Evolutionary conservation across 1,140 invertebrate species (phyloP), one percentile per base, ranked within the genome.

Genomic region (Pseudobourletiella spinata): DNA sequence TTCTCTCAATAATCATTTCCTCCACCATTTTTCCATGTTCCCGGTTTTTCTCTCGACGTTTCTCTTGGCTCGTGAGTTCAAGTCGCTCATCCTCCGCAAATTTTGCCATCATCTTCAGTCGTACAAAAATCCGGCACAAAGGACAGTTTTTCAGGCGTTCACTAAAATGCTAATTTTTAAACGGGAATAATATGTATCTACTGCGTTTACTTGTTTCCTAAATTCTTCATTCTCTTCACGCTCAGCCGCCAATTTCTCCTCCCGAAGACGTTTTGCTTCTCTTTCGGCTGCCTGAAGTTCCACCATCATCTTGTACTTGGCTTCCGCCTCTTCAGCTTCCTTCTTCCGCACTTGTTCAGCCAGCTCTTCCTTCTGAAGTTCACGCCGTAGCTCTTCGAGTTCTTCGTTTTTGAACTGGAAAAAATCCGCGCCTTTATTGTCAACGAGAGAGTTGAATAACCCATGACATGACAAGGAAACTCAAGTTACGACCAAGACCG

Each of bases 51-150:
- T 63, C 63, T 20, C 69, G 61, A n/a, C 69, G 43, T 52, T 61
- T 64, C 42, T 52, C 25, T 16, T 63, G 52, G 29, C 57, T 61
- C 32, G 69, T 14, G 25, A 59, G 66, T 43, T 70, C 69, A 14
- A 70, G 48, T 2, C 59, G 44, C 57, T 70, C 69, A 50, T 70
- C 69, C 42, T 68, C 69, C 2, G 66, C 66, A 54, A 68, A 69
- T 50, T 69, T 70, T 24, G 26, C 55, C 61, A 70, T 64, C 14
- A 70, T 43, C 67, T 70, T 39, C 8, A 35, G 59, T 15, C 14
- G 35, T 22, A 46, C 29, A n/a, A n/a, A n/a, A n/a, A n/a, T n/a
- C n/a, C n/a, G n/a, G n/a, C n/a, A n/a, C n/a, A n/a, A n/a, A n/a
- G n/a, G n/a, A n/a, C n/a, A n/a, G n/a, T n/a, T n/a, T n/a, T n/a